Evolutionary conservation across 2,888 invertebrate genomes (phyloP), one percentile per base, ranked within the genome.

Genomic region (Serrognathus titanus): DNA sequence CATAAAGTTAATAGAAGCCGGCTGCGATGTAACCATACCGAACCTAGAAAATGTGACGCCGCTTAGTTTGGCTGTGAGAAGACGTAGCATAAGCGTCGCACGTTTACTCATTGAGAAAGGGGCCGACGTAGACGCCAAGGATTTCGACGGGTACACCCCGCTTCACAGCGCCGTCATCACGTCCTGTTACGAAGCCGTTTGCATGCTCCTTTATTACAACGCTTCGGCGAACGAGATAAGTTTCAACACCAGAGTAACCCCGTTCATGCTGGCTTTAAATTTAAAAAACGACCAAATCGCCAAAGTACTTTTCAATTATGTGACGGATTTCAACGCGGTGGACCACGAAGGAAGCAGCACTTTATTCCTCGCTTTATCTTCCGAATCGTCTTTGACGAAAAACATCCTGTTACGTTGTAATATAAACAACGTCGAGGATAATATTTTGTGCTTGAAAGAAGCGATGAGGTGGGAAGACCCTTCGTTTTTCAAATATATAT

Each of bases 191-290:
- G 48, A 48, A 35, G 16, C 16, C 48, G 48, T 48, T 10, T 35
- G 36, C 11, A 49, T 49, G 49, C 13, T 49, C 10, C 20, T 49
- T n/a, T 39, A 49, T 38, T 49, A 49, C 38, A 49, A 49, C 37
- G 49, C 49, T 12, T 49, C 49, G 10, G 49, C 13, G 9, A 49
- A 49, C 49, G 37, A 36, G 20, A 9, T 35, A 3, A 24, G 13
- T 8, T 36, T 49, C 16, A 13, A 16, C n/a, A 16, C 38, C n/a
- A 13, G 12, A 9, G 38, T 38, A 7, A 37, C 13, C 8, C 49
- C 49, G 37, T 49, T 49, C n/a, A 49, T 37, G 45, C 37, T 49
- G 11, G 49, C 49, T 11, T 38, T 49, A n/a, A 11, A 11, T 7
- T 3, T 3, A 9, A 13, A 10, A 12, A 37, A 49, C 38, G 9